Base-by-base conservation (phyloP, 2,888 invertebrate species). In the Electrophaes corylata region DNA sequence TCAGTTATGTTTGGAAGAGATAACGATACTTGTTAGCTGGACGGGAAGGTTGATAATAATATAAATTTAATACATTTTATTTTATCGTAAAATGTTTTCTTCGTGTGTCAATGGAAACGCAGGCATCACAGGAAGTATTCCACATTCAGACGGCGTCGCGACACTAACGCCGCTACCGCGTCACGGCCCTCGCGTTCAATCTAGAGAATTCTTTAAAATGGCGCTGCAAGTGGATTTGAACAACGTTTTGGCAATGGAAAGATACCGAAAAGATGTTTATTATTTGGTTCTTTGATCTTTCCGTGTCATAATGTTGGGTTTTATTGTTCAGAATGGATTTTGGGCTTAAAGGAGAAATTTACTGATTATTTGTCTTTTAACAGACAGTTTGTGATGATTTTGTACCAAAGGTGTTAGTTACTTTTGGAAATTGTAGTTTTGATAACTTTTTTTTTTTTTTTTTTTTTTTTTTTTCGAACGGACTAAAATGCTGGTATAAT, bases 131-230 rank as follows among this genome's bases (percentile, higher is more conserved):
- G 41, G 43, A 48, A 44, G 43, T 45, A 57, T 57, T 46, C 26
- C 18, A 14, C 33, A 57, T 57, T 45, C 56, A 50, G 33, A 18
- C 33, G 16, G 33, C 46, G 45, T 50, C 56, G 31, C 50, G 45
- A 50, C 50, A 40, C 50, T 45, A 50, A 50, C 49, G 39, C 56
- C 47, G 44, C 20, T 20, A 48, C 40, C 4, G 23, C 54, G 43
- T 43, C 54, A 48, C 55, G 54, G 35, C 41, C n/a, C 50, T 18
- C 44, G 44, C 37, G n/a, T 33, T 11, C 26, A 33, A 43, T 52
- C 37, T 37, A 26, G 26, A 35, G 26, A 26, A 52, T 45, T 45
- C 41, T 41, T 50, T 45, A 33, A 52, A 52, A 52, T 26, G 44
- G 16, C 8, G 26, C 10, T 29, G 37, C 26, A 37, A 43, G 26